Base-by-base conservation (phyloP, 2,888 invertebrate genomes). In the Rhagonycha fulva region DNA sequence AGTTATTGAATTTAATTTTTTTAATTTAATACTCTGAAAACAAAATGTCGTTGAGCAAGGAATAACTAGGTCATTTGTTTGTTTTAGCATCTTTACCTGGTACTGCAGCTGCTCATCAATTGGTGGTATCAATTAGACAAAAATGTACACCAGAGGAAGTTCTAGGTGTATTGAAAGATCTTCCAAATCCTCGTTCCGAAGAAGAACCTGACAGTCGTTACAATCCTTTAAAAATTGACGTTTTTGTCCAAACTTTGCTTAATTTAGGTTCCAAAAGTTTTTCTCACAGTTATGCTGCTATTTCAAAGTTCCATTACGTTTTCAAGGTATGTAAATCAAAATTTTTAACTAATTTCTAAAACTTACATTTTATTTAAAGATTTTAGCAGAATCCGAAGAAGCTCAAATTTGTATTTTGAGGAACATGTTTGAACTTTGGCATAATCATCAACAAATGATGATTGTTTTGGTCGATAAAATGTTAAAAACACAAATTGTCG, bases 211-310 rank as follows among this genome's bases (percentile, higher is more conserved):
- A 93, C 68, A 92, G 92, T 69, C 91, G 94, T 3, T 96, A 95
- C 87, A 97, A 98, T 89, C 96, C 97, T 0, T 88, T 98, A 70
- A 97, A 98, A 89, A 98, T 99, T 71, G 98, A 98, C 85, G 96
- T 99, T 0, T 98, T 98, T 86, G 96, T 97, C n/a, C 97, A 98
- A 85, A 97, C 97, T 0, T 87, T 99, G 70, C 90, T 99, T 5
- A 95, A 97, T 87, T 90, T 98, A 75, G 99, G 98, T 47, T 95
- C 96, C 70, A 99, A 99, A 88, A 98, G 98, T 82, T 98, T 99
- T 87, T 98, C 98, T 76, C 99, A 99, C 86, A 97, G 98, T 82
- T 98, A 99, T 88, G 98, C 99, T 7, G 99, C 98, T n/a, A 95
- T 99, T 80, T 97, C 98, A 62, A 99, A 98, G 90, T 99, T 96